Conservation (phyloP, 2,888 invertebrate species). For the Cataglyphis rosenhaueri region DNA sequence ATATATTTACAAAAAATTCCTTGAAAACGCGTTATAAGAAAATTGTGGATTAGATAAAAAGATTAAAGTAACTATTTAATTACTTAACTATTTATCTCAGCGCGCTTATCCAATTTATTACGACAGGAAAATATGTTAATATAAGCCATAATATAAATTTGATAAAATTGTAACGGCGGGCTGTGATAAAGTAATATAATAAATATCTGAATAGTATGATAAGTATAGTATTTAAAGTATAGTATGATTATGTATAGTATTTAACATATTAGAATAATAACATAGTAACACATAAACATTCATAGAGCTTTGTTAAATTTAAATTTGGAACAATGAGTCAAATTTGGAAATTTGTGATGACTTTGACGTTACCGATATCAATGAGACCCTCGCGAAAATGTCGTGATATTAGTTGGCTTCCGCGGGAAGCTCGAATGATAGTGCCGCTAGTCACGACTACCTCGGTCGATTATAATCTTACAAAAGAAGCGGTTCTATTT, state of each 20-base stretch:
- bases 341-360: constrained; percentile 13
- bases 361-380: constrained; percentile 8
- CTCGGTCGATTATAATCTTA: constrained; percentile 68
- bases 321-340: constrained; percentile 21
- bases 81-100: neutral
- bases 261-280: constrained; percentile 22
- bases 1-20: neutral
- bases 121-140: constrained; percentile 9
- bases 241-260: neutral
- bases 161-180: constrained; percentile 12
- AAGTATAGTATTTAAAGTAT: neutral
- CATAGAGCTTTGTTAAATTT: constrained; percentile 34
- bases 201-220: neutral
- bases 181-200: neutral
- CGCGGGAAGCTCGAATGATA: constrained; percentile 77
- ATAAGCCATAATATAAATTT: constrained; percentile 28
- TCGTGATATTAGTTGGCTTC: constrained; percentile 77
- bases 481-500: constrained; percentile 57
- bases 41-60: neutral
- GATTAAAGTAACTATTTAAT: neutral
- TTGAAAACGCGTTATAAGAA: neutral
- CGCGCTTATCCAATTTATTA: constrained; percentile 17
- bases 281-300: neutral
- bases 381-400: constrained; percentile 81
- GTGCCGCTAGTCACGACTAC: constrained; percentile 77